phyloP scores from a whole-genome alignment of 2,113 vertebrate species.

The Channa maculata region DNA sequence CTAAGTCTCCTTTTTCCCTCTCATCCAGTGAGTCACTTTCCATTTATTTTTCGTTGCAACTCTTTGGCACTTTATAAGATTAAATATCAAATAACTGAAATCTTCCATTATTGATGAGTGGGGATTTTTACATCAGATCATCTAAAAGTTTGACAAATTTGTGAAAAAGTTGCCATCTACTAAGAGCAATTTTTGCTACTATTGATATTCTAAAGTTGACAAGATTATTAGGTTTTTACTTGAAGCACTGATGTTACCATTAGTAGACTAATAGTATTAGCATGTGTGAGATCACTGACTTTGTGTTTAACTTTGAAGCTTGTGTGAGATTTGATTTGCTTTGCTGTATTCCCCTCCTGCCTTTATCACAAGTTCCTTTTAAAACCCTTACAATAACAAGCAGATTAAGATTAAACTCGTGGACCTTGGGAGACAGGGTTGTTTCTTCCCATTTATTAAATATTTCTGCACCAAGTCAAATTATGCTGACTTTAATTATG shows the following conservation, averaged over 20 bases:
- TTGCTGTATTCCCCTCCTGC: slow-evolving; percentile 5
- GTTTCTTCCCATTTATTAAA: slow-evolving; percentile 49
- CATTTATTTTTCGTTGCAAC: slow-evolving; percentile 2
- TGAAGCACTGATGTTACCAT: slow-evolving; percentile 17
- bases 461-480: slow-evolving; percentile 54
- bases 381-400: slow-evolving; percentile 57
- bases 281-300: slow-evolving; percentile 35
- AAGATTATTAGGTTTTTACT: slow-evolving; percentile 21
- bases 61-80: slow-evolving; percentile 20
- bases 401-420: slow-evolving; percentile 60
- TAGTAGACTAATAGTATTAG: slow-evolving; percentile 5
- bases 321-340: slow-evolving; percentile 21
- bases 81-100: slow-evolving; percentile 34
- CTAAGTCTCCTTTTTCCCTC: neutral
- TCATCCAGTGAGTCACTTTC: slow-evolving; percentile 13
- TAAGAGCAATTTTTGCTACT: neutral
- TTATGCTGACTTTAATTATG: slow-evolving; percentile 62
- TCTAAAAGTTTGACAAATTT: slow-evolving; percentile 24
- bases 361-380: slow-evolving; percentile 32
- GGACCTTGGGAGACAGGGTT: slow-evolving; percentile 23
- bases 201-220: neutral
- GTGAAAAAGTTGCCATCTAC: slow-evolving; percentile 16
- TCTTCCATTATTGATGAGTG: slow-evolving; percentile 24
- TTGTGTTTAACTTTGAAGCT: slow-evolving; percentile 32
- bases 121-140: slow-evolving; percentile 17